Evolutionary conservation across 2,113 vertebrate genomes (phyloP).

Genomic region (Lepidothrix coronata): DNA sequence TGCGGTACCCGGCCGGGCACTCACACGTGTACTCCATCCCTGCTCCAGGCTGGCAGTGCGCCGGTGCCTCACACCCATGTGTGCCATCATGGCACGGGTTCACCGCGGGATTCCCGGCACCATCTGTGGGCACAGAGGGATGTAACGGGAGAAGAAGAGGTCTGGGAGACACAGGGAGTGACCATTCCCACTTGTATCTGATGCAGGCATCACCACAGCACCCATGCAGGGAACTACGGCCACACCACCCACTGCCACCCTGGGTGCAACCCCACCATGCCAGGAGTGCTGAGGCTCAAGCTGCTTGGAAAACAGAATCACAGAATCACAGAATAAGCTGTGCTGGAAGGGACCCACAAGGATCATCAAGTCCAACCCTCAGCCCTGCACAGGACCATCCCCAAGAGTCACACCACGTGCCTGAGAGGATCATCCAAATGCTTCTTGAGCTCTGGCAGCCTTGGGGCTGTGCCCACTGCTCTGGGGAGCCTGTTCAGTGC

Average conservation of each 20-base stretch:
- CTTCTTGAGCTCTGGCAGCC: not conserved
- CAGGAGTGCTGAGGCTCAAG: fast-evolving
- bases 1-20: conserved; percentile 82
- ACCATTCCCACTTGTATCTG: not conserved
- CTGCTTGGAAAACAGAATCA: not conserved
- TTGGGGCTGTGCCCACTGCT: not conserved
- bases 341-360: not conserved
- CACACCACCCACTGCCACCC: not conserved
- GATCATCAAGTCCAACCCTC: not conserved
- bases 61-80: conserved; percentile 83
- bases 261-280: fast-evolving
- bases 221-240: fast-evolving
- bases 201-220: fast-evolving
- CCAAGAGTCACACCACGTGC: not conserved
- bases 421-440: not conserved
- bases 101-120: not conserved
- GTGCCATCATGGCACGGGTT: conserved; percentile 87
- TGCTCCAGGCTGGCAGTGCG: conserved; percentile 79
- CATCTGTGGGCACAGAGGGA: not conserved
- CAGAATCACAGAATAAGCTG: not conserved
- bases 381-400: not conserved
- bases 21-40: conserved; percentile 80
- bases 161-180: not conserved
- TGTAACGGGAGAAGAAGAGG: fast-evolving
- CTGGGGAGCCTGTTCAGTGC: not conserved